Base-by-base conservation (phyloP, 2,888 invertebrate species). In the Eupithecia insigniata region DNA sequence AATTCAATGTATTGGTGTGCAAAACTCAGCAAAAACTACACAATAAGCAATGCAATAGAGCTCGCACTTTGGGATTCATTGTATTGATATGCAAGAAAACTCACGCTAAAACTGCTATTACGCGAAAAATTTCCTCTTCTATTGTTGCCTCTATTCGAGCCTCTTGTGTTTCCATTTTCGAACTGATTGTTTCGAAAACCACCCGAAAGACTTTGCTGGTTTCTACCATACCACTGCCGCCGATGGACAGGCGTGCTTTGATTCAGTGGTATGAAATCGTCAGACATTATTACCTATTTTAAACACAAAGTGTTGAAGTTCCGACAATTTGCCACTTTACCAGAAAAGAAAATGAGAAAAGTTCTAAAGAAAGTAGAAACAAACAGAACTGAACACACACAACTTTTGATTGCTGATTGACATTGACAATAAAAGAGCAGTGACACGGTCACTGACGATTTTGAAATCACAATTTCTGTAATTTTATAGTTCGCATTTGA, bases 261-360 rank as follows among this genome's bases (percentile, higher is more conserved):
- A 75, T 89, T 91, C 30, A 94, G 76, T 1, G 93, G 93, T 76
- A 94, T 93, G 75, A 93, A 93, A 77, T 90, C 82, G 68, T 92
- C 93, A 2, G 92, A 89, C 93, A 93, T 93, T 61, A 62, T 60
- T 30, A n/a, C n/a, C n/a, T n/a, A 30, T 18, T 51, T 18, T 16
- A 28, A 7, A 26, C 12, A 12, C 55, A 10, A 55, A 14, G 26
- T 22, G 12, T 26, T 8, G 34, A 8, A 10, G 34, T n/a, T n/a
- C n/a, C n/a, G n/a, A n/a, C n/a, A n/a, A n/a, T n/a, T n/a, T n/a
- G n/a, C n/a, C n/a, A n/a, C n/a, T n/a, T n/a, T n/a, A n/a, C n/a
- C n/a, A n/a, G n/a, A n/a, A n/a, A n/a, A n/a, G n/a, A n/a, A n/a
- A n/a, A n/a, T n/a, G n/a, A n/a, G n/a, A n/a, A n/a, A n/a, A n/a